Evolutionary conservation across 2,888 invertebrate species (phyloP), one percentile per base, ranked within the genome.

Genomic region (Labia minor): DNA sequence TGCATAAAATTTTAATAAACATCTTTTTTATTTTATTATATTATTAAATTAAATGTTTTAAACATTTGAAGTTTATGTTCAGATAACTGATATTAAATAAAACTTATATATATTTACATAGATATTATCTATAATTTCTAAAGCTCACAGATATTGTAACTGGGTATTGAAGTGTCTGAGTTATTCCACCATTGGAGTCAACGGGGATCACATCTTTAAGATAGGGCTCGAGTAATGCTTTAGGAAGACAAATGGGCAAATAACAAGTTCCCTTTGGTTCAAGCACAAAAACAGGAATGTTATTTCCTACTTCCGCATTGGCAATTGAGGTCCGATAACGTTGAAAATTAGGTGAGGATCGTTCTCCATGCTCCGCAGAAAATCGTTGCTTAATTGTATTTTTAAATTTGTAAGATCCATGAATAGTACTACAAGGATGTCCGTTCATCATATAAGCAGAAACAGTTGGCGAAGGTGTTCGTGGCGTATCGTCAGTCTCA

Each of bases 341-440:
- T 8, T 8, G 49, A n/a, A 11, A 16, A 49, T 49, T 49, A 10
- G 49, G 49, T 10, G 49, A 49, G 14, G 20, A 66, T 61, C 49
- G 49, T 49, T 14, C 49, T 49, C 49, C 49, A 64, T 71, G 72
- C 62, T 75, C 76, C 1, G 75, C 80, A 63, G 80, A 81, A 72
- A 95, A 95, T 68, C 95, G 82, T 76, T 94, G 87, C 74, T 95
- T 93, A 71, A 96, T 95, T 75, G 89, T 91, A 74, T 91, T 95
- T 80, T 96, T 96, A 80, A 94, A 95, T 80, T 95, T 95, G 80
- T 95, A 95, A 1, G 49, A 49, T 49, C 49, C 49, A 49, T 49
- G 49, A 49, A 49, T n/a, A n/a, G 4, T 49, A 49, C 49, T 49
- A 49, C 49, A 49, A 11, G 49, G 16, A 49, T 49, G 49, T 10